A percentile compares a stretch with the other conserved stretches of the same genome.
Conservation (phyloP, 37 sponge, comb jelly and placozoan genomes). For the Tethya wilhelma region DNA sequence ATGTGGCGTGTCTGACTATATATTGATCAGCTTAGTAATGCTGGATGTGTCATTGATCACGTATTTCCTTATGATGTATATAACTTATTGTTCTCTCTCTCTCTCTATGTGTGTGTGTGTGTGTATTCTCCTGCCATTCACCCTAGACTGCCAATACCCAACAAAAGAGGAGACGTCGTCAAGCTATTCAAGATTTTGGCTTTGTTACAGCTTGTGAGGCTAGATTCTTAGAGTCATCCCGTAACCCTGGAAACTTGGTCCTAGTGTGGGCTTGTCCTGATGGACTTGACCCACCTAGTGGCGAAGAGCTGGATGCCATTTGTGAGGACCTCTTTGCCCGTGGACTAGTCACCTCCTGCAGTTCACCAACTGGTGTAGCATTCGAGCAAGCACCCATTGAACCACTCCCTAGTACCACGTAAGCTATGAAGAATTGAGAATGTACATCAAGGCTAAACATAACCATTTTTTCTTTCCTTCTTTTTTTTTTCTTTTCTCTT, state of each 20-base stretch:
- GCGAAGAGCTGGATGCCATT: slow-evolving; percentile 14
- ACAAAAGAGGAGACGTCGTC: neutral
- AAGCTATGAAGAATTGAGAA: neutral
- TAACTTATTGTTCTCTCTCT: no score
- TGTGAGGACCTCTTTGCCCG: slow-evolving; percentile 34
- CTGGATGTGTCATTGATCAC: no score
- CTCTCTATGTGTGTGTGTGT: no score
- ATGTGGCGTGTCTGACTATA: no score
- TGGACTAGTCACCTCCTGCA: slow-evolving; percentile 30
- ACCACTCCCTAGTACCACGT: slow-evolving; percentile 32
- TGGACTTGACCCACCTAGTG: slow-evolving; percentile 47
- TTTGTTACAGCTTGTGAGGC: slow-evolving; percentile 52
- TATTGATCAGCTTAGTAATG: no score
- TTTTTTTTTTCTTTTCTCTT: neutral
- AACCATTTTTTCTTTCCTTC: neutral
- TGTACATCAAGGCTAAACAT: neutral
- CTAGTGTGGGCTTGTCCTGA: slow-evolving; percentile 76
- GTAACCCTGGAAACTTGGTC: neutral
- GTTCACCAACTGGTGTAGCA: slow-evolving; percentile 35
- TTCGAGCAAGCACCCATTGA: neutral
- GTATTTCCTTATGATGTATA: no score
- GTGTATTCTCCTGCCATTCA: no score
- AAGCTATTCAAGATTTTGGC: neutral
- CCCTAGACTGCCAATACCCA: no score
- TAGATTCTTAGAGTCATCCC: slow-evolving; percentile 6